Evolutionary conservation across 2,113 vertebrate genomes (phyloP), one percentile per base, ranked within the genome.

Genomic region (Aramus guarauna): DNA sequence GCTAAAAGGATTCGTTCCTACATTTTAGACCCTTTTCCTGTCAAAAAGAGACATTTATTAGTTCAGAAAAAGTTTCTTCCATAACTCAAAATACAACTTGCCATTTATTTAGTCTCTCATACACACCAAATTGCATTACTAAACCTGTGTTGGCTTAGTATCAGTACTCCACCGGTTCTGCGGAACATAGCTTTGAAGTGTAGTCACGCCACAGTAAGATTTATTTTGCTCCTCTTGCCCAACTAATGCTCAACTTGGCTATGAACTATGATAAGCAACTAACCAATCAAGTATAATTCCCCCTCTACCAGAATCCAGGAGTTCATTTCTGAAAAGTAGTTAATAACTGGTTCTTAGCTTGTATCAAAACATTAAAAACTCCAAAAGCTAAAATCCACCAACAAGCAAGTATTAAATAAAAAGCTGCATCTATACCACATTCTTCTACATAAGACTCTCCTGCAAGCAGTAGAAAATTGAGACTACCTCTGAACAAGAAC

Each of bases 391-490:
- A 75, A 63, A 87, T 23, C 32, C 20, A 37, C 12, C 8, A 43
- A 36, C 18, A 66, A 34, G 18, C 10, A 66, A 50, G 34, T 6
- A 43, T 43, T 26, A 83, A 34, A 34, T 15, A 43, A 83, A 63
- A 59, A 53, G 24, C 16, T 41, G 15, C 36, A 71, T 9, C 50
- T 37, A 59, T 53, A 55, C 23, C 21, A 59, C 23, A 19, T 36
- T 64, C 12, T 66, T 27, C 43, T 24, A n/a, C 3, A 0, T 13
- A n/a, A 0, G 0, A 37, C 13, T 67, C 26, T 60, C 27, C 27
- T 39, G 55, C 36, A 53, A 41, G 14, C 29, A 60, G 62, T 32
- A 45, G 26, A 32, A 62, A 63, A 52, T 3, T 6, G 2, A 58
- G 8, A 45, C 32, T 32, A 39, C 39, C 23, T 45, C 58, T 53